Evolutionary conservation across 1,140 invertebrate species (phyloP).

Genomic region (Oncopeltus fasciatus): DNA sequence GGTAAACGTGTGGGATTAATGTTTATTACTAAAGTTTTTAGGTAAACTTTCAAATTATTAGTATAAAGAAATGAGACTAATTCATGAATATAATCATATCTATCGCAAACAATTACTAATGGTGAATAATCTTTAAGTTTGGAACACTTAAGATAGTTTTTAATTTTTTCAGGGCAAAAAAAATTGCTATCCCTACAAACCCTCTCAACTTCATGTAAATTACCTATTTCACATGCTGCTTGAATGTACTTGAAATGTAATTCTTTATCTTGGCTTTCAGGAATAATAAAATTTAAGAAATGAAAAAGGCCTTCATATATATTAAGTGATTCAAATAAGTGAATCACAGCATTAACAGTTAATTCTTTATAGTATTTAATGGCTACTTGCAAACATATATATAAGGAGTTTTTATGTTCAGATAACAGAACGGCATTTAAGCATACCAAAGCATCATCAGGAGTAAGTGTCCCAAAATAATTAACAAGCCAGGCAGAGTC

Average conservation of each 20-base stretch:
- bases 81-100: not conserved
- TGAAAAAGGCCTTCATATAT: not conserved
- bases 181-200: not conserved
- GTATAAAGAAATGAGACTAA: not conserved
- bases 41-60: not conserved
- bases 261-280: slow-evolving; percentile 96
- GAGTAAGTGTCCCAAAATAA: not conserved
- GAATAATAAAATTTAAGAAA: slow-evolving; percentile 99
- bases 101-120: not conserved
- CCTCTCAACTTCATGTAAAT: slow-evolving; percentile 94
- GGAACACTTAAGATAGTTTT: not conserved
- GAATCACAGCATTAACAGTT: not conserved
- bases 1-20: not conserved
- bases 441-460: not conserved
- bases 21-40: not conserved
- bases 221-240: slow-evolving; percentile 91
- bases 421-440: not conserved
- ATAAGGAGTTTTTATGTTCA: not conserved
- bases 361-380: not conserved
- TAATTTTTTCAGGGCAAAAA: not conserved
- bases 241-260: slow-evolving; percentile 99
- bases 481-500: not conserved
- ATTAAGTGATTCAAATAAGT: not conserved
- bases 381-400: not conserved
- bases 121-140: not conserved